A percentile compares a stretch with the other conserved stretches of the same genome.
phyloP scores from a whole-genome alignment of 1,140 invertebrate species.

The Diachasma alloeum region DNA sequence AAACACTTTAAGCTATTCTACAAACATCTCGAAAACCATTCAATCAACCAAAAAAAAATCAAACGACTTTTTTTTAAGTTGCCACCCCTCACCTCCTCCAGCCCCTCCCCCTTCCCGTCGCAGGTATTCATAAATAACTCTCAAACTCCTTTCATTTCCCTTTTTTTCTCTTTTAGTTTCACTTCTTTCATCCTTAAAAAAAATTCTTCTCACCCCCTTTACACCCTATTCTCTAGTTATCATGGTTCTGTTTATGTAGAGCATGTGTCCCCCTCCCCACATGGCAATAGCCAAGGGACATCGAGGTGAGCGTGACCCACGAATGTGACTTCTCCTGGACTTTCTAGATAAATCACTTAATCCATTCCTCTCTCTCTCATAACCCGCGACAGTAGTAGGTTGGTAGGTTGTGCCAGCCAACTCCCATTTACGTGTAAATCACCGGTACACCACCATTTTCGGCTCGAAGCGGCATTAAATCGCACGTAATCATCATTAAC shows the following conservation, averaged over 20 bases:
- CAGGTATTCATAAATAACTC: no score
- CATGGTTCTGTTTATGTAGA: neutral
- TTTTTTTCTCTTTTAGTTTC: no score
- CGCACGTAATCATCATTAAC: neutral
- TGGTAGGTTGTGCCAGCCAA: constrained; percentile 10
- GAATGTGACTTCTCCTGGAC: neutral
- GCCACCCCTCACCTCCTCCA: no score
- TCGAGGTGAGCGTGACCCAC: neutral
- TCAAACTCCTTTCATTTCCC: no score
- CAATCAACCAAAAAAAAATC: no score
- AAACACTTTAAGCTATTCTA: no score
- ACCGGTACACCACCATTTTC: neutral
- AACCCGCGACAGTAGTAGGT: constrained; percentile 9
- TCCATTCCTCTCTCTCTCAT: neutral
- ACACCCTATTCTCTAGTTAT: neutral
- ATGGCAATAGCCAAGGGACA: neutral
- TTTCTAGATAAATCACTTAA: constrained; percentile 14
- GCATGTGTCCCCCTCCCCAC: neutral
- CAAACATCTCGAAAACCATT: no score
- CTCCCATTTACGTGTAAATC: neutral
- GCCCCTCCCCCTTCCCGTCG: neutral
- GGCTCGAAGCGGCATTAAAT: neutral
- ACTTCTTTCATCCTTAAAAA: no score
- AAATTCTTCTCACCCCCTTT: neutral
- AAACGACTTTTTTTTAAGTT: no score